Evolutionary conservation across 2,888 invertebrate genomes (phyloP).

Genomic region (Plagodis pulveraria): DNA sequence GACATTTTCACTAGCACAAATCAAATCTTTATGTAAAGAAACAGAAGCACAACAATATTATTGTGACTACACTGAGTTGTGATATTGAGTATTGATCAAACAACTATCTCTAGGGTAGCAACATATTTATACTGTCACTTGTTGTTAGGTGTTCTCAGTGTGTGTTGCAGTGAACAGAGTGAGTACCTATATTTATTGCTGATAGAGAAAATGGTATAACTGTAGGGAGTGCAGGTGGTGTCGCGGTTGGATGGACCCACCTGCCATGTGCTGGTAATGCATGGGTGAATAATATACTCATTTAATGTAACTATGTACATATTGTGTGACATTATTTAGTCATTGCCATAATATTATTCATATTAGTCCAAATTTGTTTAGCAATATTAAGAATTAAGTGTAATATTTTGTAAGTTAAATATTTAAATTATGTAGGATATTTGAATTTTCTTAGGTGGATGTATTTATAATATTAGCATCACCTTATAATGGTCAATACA

Average conservation of each 20-base stretch:
- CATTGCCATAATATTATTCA: too few relatives aligned
- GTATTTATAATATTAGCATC: too few relatives aligned
- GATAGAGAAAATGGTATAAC: conserved; percentile 50
- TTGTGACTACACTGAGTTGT: conserved; percentile 59
- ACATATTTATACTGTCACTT: conserved; percentile 40
- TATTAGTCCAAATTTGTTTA: too few relatives aligned
- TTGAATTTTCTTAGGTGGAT: too few relatives aligned
- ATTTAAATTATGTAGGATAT: too few relatives aligned
- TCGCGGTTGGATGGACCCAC: conserved; percentile 70
- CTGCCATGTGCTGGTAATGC: conserved; percentile 68
- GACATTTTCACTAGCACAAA: conserved; percentile 65
- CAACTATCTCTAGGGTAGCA: conserved; percentile 68
- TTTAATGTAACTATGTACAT: conserved; percentile 5
- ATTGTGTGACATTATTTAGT: conserved; percentile 10
- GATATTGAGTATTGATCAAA: conserved; percentile 77
- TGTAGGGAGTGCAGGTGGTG: conserved; percentile 78
- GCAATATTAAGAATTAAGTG: too few relatives aligned
- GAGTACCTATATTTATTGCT: conserved; percentile 44
- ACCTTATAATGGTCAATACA: too few relatives aligned
- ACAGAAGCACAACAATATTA: conserved; percentile 61
- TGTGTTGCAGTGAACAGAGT: conserved; percentile 47
- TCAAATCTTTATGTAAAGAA: conserved; percentile 45
- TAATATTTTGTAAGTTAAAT: too few relatives aligned
- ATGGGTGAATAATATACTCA: conserved; percentile 58
- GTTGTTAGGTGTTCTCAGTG: conserved; percentile 53